Evolutionary conservation across 2,888 invertebrate species (phyloP), one percentile per base, ranked within the genome.

Genomic region (Ceraclea dissimilis): DNA sequence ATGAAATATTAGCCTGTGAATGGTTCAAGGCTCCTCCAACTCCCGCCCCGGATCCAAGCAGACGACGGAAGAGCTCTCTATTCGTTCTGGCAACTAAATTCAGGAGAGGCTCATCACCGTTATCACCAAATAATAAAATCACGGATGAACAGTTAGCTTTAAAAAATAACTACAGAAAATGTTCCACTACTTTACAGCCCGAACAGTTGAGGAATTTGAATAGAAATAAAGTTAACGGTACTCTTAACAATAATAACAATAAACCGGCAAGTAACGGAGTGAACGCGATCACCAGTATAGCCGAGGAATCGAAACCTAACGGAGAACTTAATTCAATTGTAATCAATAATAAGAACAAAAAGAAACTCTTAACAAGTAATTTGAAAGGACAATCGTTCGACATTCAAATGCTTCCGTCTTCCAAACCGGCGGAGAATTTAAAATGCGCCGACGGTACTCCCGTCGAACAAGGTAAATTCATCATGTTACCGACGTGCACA

Each of bases 11-110:
- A 17, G 66, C 68, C 56, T 74, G 79, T 60, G 81, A 81, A 63
- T 85, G 84, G 79, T 70, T 84, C 59, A 68, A 71, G 43, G 74
- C 73, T 4, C 69, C 70, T 21, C 61, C 58, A 17, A 65, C 64
- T 16, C 50, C 64, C 20, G 62, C 62, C 10, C 59, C 56, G 10
- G 62, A 62, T 33, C 52, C 51, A 43, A 60, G 52, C 49, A 48
- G 54, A 21, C 52, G 55, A 8, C 49, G 63, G 21, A 64, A 63
- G 53, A 63, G 60, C 43, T 61, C 61, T 21, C 48, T 63, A 2
- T 56, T 61, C 58, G 59, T 57, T 16, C 47, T 63, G 17, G 62
- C 63, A 8, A 62, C 59, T 20, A 61, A 55, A 43, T 58, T 63
- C 43, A 51, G 63, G n/a, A 53, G 63, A 71, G 73, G 70, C 68